phyloP scores from a whole-genome alignment of 2,113 vertebrate species.

The Pipa parva region DNA sequence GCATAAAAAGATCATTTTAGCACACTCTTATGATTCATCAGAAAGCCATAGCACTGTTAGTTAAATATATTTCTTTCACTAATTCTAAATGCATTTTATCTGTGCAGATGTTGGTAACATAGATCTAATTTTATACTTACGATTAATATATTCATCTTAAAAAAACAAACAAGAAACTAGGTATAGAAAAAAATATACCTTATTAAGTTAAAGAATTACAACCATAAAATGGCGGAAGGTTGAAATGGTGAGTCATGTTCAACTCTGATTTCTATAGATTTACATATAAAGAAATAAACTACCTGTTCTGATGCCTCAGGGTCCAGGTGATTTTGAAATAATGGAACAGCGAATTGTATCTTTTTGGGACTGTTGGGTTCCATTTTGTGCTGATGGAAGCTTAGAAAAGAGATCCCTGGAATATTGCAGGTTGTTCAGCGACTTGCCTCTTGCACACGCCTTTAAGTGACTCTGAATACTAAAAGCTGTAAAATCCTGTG shows the following conservation, averaged over 20 bases:
- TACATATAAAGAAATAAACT: background rate
- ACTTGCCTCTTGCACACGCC: constrained; percentile 49
- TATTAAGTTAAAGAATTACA: too few relatives aligned
- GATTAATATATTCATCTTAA: too few relatives aligned
- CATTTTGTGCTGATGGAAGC: constrained; percentile 63
- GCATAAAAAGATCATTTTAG: too few relatives aligned
- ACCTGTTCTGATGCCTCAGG: constrained; percentile 91
- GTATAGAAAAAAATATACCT: too few relatives aligned
- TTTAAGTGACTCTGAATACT: constrained; percentile 51
- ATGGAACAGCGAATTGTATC: constrained; percentile 89
- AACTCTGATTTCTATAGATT: background rate
- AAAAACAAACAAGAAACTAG: too few relatives aligned
- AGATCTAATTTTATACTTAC: too few relatives aligned
- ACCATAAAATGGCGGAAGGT: too few relatives aligned
- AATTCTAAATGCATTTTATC: too few relatives aligned
- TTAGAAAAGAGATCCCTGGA: constrained; percentile 42
- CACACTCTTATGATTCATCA: background rate
- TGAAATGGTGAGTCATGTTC: background rate
- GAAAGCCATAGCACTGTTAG: too few relatives aligned
- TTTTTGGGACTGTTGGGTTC: constrained; percentile 95
- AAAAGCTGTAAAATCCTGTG: constrained; percentile 60
- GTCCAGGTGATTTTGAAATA: constrained; percentile 87
- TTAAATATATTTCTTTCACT: too few relatives aligned
- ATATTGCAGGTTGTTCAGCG: constrained; percentile 34
- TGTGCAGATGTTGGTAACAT: too few relatives aligned